A percentile compares a stretch with the other conserved stretches of the same genome.
Conservation (phyloP, 1,140 invertebrate species). For the Andricus grossulariae region DNA sequence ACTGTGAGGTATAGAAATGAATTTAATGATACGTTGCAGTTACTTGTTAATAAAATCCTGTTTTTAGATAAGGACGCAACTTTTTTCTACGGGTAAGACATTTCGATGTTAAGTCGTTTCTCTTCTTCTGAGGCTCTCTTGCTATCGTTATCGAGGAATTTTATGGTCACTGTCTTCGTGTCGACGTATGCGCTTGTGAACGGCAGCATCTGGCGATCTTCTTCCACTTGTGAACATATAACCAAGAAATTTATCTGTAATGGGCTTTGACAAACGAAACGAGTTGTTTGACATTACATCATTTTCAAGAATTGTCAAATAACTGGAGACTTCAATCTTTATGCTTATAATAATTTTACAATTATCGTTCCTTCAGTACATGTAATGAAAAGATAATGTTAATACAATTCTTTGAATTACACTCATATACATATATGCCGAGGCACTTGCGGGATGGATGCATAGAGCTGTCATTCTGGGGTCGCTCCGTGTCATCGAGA, state of each 20-base stretch:
- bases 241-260: slow-evolving; percentile 24
- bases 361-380: no score
- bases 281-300: slow-evolving; percentile 1
- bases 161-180: slow-evolving; percentile 22
- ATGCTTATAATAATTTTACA: no score
- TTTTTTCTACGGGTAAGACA: slow-evolving; percentile 13
- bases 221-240: slow-evolving; percentile 22
- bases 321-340: no score
- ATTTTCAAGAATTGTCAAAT: not conserved
- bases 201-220: slow-evolving; percentile 28
- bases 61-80: slow-evolving; percentile 24
- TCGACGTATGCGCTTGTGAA: slow-evolving; percentile 25
- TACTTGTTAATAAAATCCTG: slow-evolving; percentile 25
- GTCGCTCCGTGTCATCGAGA: no score
- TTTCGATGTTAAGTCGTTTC: slow-evolving; percentile 19
- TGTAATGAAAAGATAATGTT: no score
- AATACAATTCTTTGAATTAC: no score
- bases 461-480: no score
- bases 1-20: no score
- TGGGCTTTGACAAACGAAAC: not conserved
- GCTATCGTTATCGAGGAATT: slow-evolving; percentile 26
- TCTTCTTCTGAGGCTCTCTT: slow-evolving; percentile 24
- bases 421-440: no score
- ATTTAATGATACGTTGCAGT: slow-evolving; percentile 1
- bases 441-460: no score